A percentile compares a stretch with the other conserved stretches of the same genome.
These are phyloP conservation scores for Eolophus roseicapilla DNA, from an alignment of 2,113 vertebrate genomes.

Conservation along the genomic window DNA sequence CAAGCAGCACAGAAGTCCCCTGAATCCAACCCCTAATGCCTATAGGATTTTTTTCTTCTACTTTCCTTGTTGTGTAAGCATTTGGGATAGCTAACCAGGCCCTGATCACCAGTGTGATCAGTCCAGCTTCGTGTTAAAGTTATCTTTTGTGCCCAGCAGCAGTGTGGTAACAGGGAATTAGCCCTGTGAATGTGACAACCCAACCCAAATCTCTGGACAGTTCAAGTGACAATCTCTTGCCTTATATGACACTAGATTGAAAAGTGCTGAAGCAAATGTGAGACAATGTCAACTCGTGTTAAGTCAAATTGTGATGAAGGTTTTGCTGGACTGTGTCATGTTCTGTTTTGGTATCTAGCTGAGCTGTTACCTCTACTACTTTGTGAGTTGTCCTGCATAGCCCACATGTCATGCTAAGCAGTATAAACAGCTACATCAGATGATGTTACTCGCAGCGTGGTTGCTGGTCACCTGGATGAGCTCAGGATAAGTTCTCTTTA, in stretches of 20 bases:
- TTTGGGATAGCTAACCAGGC: neutral
- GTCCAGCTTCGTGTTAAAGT: neutral
- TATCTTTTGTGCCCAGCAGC: neutral
- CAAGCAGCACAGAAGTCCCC: neutral
- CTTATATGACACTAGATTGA: fast-evolving
- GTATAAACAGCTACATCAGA: neutral
- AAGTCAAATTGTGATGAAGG: neutral
- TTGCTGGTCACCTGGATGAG: neutral
- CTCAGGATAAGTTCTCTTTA: neutral
- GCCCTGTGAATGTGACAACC: neutral
- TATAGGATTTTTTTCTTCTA: neutral
- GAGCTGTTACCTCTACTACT: neutral
- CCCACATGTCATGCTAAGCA: neutral
- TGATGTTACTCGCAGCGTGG: fast-evolving
- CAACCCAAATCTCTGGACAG: no score
- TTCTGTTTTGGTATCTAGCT: neutral
- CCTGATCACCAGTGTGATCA: neutral
- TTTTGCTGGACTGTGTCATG: neutral
- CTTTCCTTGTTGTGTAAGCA: neutral
- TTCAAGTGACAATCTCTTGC: neutral
- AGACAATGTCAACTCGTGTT: neutral
- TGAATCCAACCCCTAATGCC: neutral
- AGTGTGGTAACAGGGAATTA: neutral
- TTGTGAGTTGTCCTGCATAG: neutral
- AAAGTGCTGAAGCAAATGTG: neutral